These are phyloP conservation scores for Xylocopa sonorina DNA, from an alignment of 1,140 invertebrate species.

Conservation along the genomic window DNA sequence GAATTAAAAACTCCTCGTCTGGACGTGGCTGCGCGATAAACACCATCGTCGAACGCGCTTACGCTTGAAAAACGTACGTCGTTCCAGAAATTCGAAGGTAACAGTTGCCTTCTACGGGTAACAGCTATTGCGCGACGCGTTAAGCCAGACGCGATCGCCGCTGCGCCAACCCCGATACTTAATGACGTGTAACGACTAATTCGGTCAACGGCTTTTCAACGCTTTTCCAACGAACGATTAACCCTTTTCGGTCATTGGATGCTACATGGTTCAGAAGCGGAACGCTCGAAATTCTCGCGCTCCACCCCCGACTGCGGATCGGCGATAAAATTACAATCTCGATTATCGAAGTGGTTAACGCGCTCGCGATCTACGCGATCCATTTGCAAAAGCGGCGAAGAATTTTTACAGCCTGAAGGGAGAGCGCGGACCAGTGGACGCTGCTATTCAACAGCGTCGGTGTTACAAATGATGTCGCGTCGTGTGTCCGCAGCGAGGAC, in stretches of 20 bases:
- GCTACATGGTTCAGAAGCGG: neutral
- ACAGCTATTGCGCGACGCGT: neutral
- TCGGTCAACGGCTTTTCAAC: conserved; percentile 19
- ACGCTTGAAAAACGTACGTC: too few relatives aligned
- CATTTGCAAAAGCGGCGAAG: neutral
- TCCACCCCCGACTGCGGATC: neutral
- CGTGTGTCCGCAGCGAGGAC: neutral
- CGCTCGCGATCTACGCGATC: neutral
- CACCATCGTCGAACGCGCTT: conserved; percentile 44
- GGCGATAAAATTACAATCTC: conserved; percentile 1
- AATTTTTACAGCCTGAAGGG: neutral
- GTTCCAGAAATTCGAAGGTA: too few relatives aligned
- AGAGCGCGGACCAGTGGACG: too few relatives aligned
- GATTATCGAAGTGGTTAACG: neutral
- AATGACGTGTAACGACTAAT: conserved; percentile 22
- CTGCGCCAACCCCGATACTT: neutral
- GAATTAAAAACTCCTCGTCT: conserved; percentile 63
- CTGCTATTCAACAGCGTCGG: neutral
- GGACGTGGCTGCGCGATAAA: conserved; percentile 45
- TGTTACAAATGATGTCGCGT: neutral
- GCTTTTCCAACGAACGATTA: conserved; percentile 25
- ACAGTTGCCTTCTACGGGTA: neutral
- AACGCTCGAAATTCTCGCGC: neutral
- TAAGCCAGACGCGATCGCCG: neutral
- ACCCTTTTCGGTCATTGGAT: conserved; percentile 6